phyloP scores from a whole-genome alignment of 2,113 vertebrate species.

The Balaenoptera acutorostrata region DNA sequence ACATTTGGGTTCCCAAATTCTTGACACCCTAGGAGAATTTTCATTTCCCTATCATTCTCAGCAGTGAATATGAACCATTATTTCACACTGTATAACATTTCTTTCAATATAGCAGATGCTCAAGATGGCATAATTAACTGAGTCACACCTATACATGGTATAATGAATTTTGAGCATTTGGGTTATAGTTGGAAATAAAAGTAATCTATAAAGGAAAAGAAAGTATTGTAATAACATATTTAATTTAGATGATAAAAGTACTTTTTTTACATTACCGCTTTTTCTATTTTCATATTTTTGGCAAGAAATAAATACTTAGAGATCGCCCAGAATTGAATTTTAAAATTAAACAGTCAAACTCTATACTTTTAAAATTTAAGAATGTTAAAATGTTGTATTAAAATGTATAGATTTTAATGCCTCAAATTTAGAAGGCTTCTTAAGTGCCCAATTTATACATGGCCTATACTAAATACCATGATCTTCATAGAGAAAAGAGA shows the following conservation, averaged over 20 bases:
- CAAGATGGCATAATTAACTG: not conserved
- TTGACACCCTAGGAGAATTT: slow-evolving; percentile 20
- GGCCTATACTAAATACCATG: not conserved
- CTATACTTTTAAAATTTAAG: not conserved
- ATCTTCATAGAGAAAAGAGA: not conserved
- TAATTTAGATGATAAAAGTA: not conserved
- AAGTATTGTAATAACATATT: not conserved
- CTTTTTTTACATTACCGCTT: not conserved
- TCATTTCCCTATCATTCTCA: not conserved
- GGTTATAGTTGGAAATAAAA: not conserved
- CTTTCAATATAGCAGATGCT: not conserved
- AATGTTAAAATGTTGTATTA: not conserved
- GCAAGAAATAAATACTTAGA: not conserved
- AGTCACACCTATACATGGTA: not conserved
- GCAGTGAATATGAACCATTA: not conserved
- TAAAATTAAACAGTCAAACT: not conserved
- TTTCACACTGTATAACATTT: not conserved
- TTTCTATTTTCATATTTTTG: not conserved
- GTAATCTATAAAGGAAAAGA: not conserved
- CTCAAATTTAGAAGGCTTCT: not conserved
- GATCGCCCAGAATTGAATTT: not conserved
- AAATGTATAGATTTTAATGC: not conserved
- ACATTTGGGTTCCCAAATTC: slow-evolving; percentile 28
- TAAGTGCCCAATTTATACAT: not conserved
- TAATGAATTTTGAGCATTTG: not conserved